These are phyloP conservation scores for Aphelenchoides fujianensis DNA, from an alignment of 1,140 invertebrate species.

Conservation along the genomic window DNA sequence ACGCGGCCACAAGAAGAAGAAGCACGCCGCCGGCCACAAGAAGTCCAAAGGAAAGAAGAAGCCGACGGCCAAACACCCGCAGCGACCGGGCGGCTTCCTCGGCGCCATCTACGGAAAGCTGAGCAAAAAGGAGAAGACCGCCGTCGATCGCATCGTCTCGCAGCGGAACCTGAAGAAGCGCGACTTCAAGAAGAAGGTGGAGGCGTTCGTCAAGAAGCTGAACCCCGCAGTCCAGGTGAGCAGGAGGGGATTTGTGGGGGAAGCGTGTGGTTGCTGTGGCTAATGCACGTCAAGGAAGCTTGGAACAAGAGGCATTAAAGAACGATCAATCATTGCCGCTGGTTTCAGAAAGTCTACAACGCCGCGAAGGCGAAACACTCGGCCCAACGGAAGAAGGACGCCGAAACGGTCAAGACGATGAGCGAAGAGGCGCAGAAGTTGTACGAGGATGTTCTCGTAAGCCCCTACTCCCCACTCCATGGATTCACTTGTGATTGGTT, in stretches of 20 bases:
- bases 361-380: background rate
- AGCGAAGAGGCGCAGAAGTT: background rate
- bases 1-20: background rate
- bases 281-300: no score
- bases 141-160: background rate
- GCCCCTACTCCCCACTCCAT: background rate
- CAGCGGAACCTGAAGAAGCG: background rate
- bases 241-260: no score
- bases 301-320: no score
- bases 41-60: background rate
- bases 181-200: background rate
- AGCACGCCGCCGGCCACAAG: background rate
- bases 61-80: background rate
- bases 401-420: slow-evolving; percentile 3
- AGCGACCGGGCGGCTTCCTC: background rate
- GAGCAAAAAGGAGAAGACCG: background rate
- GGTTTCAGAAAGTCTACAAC: background rate
- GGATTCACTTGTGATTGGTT: no score
- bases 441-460: background rate
- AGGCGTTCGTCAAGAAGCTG: background rate
- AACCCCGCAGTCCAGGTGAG: background rate
- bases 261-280: no score
- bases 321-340: no score
- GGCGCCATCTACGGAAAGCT: background rate
- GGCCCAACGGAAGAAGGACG: background rate